phyloP scores from a whole-genome alignment of 2,797 vertebrate genomes.

The Tachyglossus aculeatus region DNA sequence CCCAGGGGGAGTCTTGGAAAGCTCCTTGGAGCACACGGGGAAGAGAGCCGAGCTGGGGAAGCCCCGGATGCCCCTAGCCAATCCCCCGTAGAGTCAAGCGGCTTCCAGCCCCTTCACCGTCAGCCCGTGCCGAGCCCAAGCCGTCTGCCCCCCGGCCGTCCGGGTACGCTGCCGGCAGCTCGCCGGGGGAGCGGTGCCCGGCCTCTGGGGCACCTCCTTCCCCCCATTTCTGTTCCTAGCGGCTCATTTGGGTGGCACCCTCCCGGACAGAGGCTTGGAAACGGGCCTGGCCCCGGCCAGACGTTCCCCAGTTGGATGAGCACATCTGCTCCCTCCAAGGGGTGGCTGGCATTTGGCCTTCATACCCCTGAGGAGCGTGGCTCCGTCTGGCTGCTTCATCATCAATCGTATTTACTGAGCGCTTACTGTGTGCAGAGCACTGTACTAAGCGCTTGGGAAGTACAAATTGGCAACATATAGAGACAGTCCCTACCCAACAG shows the following conservation, averaged over 20 bases:
- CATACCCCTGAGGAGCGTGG: background rate
- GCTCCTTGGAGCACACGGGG: accelerated
- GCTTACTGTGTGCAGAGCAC: no score
- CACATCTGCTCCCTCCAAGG: background rate
- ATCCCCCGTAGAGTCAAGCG: background rate
- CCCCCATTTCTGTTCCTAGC: background rate
- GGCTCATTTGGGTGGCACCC: no score
- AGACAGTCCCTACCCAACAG: no score
- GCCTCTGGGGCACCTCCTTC: background rate
- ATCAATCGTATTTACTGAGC: no score
- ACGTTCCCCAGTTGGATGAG: no score
- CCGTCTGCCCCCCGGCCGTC: background rate
- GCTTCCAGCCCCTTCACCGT: background rate
- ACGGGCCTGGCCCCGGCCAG: no score
- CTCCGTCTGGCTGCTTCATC: no score
- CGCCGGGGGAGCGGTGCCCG: no score
- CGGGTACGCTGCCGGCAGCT: background rate
- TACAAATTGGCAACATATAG: no score
- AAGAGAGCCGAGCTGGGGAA: background rate
- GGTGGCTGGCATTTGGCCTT: background rate
- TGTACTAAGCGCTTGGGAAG: no score
- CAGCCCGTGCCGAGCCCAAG: background rate
- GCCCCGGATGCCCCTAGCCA: accelerated
- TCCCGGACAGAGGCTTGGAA: no score
- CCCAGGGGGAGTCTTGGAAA: background rate